These are phyloP conservation scores for Mixornis gularis DNA, from an alignment of 2,113 vertebrate species.

Conservation along the genomic window DNA sequence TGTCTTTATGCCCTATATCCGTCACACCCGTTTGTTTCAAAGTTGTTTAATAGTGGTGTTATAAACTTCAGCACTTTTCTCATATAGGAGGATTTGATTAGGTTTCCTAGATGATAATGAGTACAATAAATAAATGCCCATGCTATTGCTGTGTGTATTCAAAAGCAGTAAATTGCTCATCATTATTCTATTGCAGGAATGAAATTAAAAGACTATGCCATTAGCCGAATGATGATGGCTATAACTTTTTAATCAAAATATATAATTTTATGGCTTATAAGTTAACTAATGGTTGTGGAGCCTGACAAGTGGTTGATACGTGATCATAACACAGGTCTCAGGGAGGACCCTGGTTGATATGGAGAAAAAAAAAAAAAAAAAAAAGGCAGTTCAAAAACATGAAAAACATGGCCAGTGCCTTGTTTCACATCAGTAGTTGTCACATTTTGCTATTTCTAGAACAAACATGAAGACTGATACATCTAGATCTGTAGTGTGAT, in stretches of 20 bases:
- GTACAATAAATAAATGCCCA: constrained; percentile 1
- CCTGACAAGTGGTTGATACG: background rate
- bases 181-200: constrained; percentile 27
- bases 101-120: constrained; percentile 15
- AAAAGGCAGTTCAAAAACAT: background rate
- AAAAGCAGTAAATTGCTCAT: constrained; percentile 17
- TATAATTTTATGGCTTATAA: constrained; percentile 39
- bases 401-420: background rate
- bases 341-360: background rate
- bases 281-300: constrained; percentile 17
- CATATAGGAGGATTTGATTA: background rate
- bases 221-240: constrained; percentile 10
- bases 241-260: constrained; percentile 50
- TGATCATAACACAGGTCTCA: background rate
- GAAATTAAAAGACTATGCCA: constrained; percentile 19
- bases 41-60: background rate
- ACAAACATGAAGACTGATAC: background rate
- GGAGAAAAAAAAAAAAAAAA: background rate
- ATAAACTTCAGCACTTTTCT: background rate
- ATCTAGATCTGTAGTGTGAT: background rate
- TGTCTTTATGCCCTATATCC: background rate
- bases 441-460: background rate
- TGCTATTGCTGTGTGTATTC: background rate
- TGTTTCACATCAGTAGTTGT: background rate
- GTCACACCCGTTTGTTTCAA: background rate